A percentile compares a stretch with the other conserved stretches of the same genome.
These are phyloP conservation scores for Mythimna albipuncta DNA, from an alignment of 2,888 invertebrate species.

Conservation along the genomic window DNA sequence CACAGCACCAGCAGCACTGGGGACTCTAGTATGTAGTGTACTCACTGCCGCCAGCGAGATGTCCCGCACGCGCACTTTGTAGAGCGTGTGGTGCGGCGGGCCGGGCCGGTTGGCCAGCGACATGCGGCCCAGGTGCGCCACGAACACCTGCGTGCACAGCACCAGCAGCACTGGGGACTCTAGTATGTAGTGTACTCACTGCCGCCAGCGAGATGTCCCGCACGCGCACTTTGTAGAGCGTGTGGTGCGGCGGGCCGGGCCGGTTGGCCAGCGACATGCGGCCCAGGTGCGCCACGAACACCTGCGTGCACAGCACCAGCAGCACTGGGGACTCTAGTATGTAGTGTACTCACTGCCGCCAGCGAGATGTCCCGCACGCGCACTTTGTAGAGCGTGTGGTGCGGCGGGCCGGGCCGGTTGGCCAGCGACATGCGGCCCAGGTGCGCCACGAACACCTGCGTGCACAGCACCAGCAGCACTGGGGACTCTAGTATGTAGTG, in stretches of 20 bases:
- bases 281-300: slow-evolving; percentile 97
- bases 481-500: slow-evolving; percentile 94
- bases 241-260: slow-evolving; percentile 81
- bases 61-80: slow-evolving; percentile 94
- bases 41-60: slow-evolving; percentile 96
- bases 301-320: slow-evolving; percentile 94
- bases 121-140: slow-evolving; percentile 98
- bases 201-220: slow-evolving; percentile 97
- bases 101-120: slow-evolving; percentile 89
- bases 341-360: slow-evolving; percentile 90
- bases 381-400: slow-evolving; percentile 90
- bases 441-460: slow-evolving; percentile 97
- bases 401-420: slow-evolving; percentile 84
- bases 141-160: slow-evolving; percentile 94
- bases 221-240: slow-evolving; percentile 93
- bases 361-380: slow-evolving; percentile 97
- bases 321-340: slow-evolving; percentile 97
- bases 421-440: slow-evolving; percentile 95
- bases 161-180: slow-evolving; percentile 98
- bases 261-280: slow-evolving; percentile 93
- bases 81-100: slow-evolving; percentile 82
- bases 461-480: slow-evolving; percentile 95
- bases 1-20: slow-evolving; percentile 95
- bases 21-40: slow-evolving; percentile 92
- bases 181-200: slow-evolving; percentile 82